Conservation (phyloP, 2,113 vertebrate genomes). For the Dendrocopos noguchii region DNA sequence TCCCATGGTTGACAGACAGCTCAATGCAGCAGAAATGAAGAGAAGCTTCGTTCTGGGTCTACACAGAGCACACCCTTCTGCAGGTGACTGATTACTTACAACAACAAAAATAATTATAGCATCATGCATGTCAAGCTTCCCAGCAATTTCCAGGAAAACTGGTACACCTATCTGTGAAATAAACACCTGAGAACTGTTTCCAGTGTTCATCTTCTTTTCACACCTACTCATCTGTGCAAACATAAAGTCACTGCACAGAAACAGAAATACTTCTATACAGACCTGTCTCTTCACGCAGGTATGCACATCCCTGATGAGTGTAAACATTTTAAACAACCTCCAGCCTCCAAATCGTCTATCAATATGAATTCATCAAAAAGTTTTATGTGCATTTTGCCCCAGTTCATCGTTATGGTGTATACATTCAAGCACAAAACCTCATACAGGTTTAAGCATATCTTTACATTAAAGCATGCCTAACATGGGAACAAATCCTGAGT, state of each 20-base stretch:
- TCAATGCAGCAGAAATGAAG: slow-evolving; percentile 42
- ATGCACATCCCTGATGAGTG: too few species aligned
- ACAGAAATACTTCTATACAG: neutral
- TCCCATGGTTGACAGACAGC: slow-evolving; percentile 38
- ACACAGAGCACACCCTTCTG: slow-evolving; percentile 13
- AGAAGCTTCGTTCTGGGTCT: neutral
- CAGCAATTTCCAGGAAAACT: slow-evolving; percentile 27
- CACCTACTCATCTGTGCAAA: neutral
- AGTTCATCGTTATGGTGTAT: neutral
- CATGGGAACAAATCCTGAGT: neutral
- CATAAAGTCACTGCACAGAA: neutral
- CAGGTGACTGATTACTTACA: slow-evolving; percentile 54
- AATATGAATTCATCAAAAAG: neutral
- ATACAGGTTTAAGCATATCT: neutral
- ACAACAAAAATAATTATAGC: slow-evolving; percentile 40
- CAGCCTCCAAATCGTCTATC: neutral
- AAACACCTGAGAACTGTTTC: neutral
- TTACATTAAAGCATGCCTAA: neutral
- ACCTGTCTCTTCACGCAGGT: fast-evolving
- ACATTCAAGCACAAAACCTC: neutral
- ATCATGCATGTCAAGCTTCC: slow-evolving; percentile 46
- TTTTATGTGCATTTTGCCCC: neutral
- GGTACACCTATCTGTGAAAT: fast-evolving
- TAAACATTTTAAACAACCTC: neutral
- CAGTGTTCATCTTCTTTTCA: neutral